These are phyloP conservation scores for Aphaenogaster floridana DNA, from an alignment of 1,140 invertebrate genomes.

Conservation along the genomic window DNA sequence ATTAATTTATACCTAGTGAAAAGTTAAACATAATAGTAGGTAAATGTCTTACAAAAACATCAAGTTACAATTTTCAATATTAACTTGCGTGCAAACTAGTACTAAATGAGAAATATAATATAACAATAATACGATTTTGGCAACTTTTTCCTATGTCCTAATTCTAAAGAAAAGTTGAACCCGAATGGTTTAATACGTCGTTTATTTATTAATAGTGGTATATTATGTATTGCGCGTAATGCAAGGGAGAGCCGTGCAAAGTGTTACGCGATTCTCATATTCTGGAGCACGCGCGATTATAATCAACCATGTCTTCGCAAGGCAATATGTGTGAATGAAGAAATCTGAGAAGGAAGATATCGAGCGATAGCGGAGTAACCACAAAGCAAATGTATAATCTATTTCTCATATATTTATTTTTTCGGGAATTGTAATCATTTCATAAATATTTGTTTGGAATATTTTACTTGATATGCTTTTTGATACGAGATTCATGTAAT, in stretches of 20 bases:
- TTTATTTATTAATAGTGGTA: neutral
- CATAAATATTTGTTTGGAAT: neutral
- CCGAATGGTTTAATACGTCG: neutral
- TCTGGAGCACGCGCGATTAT: neutral
- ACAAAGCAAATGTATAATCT: neutral
- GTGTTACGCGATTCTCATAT: neutral
- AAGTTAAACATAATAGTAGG: no score
- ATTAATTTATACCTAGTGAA: no score
- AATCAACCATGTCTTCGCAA: neutral
- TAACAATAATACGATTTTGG: no score
- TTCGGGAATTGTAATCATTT: neutral
- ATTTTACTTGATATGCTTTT: neutral
- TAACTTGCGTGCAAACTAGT: no score
- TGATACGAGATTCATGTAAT: neutral
- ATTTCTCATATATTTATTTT: neutral
- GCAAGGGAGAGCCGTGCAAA: neutral
- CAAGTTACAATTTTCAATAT: no score
- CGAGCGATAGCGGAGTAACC: neutral
- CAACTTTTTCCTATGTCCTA: no score
- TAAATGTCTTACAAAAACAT: no score
- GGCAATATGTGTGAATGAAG: neutral
- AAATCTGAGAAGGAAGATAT: neutral
- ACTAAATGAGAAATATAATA: no score
- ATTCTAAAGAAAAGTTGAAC: no score
- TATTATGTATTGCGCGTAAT: neutral